Base-by-base conservation (phyloP, 2,888 invertebrate species). In the Ophion costatus region DNA sequence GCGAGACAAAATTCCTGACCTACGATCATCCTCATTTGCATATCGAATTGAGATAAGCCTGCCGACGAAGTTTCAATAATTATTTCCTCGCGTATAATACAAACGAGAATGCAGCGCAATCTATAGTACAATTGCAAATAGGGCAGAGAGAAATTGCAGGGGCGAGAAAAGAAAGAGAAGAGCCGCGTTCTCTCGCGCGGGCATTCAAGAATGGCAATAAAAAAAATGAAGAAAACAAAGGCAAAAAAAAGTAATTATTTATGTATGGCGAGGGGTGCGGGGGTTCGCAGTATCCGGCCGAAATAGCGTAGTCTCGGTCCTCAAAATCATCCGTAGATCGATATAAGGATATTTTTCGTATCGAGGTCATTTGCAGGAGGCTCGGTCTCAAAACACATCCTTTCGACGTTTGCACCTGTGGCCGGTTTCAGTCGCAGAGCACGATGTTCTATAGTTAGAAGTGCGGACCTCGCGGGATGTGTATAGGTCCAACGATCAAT, bases 1-100 rank as follows among this genome's bases (percentile, higher is more conserved):
- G 57, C 20, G 74, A 78, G 74, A 75, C 74, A 61, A 84, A 84
- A 84, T 79, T 51, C 84, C 84, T 81, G 84, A 84, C 84, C 84
- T 84, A 84, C 79, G 81, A 59, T 64, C 78, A 82, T 82, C 22
- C 59, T 63, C 78, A 78, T 84, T 84, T 82, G 70, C 84, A 84
- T 81, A 69, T 63, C 14, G 69, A 77, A 84, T 78, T 78, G 74
- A 84, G 81, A 84, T 84, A 78, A 78, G 42, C 38, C 1, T 24
- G 22, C 70, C 71, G 74, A 77, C 78, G 74, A 78, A 57, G 11
- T 24, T 22, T 3, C 64, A 14, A 64, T 64, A 56, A n/a, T 14
- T 29, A 17, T 17, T 57, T 22, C 10, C 42, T 51, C 45, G 11
- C 69, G 51, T 14, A 9, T 20, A 20, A 42, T n/a, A 61, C 38